Percentiles rank a stretch among this genome's conserved stretches.
Evolutionary conservation across 2,797 vertebrate species (phyloP).

Genomic region (Champsocephalus esox): DNA sequence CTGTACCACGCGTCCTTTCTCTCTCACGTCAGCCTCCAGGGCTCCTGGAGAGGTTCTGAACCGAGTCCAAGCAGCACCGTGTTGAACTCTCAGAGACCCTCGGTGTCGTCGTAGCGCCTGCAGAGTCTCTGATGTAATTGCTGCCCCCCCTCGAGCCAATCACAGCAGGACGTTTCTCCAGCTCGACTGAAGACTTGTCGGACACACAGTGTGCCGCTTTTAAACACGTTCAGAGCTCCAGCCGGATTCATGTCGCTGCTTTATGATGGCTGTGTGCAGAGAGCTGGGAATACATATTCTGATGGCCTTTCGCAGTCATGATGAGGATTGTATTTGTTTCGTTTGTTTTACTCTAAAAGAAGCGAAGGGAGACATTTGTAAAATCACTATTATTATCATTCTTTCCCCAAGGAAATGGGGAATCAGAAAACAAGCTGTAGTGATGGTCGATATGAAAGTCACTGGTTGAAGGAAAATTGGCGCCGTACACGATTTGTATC

Average conservation of each 20-base stretch:
- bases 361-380: too few relatives aligned
- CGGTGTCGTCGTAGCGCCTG: conserved; percentile 47
- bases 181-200: conserved; percentile 26
- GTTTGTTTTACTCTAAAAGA: too few relatives aligned
- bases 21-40: background rate
- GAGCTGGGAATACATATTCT: background rate
- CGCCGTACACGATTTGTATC: too few relatives aligned
- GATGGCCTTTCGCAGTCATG: background rate
- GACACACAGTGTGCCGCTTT: conserved; percentile 11
- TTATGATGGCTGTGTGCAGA: background rate
- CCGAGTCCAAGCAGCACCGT: background rate
- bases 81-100: conserved; percentile 24
- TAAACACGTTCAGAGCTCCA: conserved; percentile 24
- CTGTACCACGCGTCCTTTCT: background rate
- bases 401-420: too few relatives aligned
- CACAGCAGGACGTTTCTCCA: conserved; percentile 40
- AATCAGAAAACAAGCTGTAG: too few relatives aligned
- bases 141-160: conserved; percentile 38
- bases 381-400: too few relatives aligned
- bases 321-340: too few relatives aligned
- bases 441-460: too few relatives aligned
- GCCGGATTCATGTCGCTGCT: conserved; percentile 7
- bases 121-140: conserved; percentile 49
- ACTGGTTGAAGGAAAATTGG: too few relatives aligned
- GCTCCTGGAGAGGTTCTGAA: conserved; percentile 13